phyloP scores from a whole-genome alignment of 2,888 invertebrate species.

The Acrobasis consociella region DNA sequence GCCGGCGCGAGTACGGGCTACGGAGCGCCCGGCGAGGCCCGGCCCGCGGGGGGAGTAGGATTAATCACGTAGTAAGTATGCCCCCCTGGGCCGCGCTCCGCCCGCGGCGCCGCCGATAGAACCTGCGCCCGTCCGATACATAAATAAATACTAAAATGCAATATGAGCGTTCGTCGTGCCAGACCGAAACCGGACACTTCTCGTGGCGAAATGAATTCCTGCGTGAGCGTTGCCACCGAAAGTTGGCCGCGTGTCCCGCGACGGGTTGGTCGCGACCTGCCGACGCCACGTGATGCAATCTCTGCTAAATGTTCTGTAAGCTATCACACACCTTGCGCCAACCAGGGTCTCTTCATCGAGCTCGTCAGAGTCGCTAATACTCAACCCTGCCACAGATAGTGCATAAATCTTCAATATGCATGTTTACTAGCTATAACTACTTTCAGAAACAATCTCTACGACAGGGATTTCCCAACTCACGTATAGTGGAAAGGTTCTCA shows the following conservation, averaged over 20 bases:
- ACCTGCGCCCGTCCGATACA: conserved; percentile 76
- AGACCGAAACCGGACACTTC: conserved; percentile 81
- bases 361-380: conserved; percentile 26
- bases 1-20: conserved; percentile 81
- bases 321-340: conserved; percentile 43
- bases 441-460: conserved; percentile 45
- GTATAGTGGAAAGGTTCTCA: conserved; percentile 53
- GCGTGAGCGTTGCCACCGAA: conserved; percentile 72
- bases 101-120: conserved; percentile 59
- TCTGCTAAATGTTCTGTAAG: conserved; percentile 45
- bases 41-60: conserved; percentile 58
- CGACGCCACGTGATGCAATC: conserved; percentile 58
- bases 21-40: conserved; percentile 67
- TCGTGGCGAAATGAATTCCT: conserved; percentile 75
- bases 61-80: conserved; percentile 83
- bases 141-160: conserved; percentile 78
- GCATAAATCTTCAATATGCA: conserved; percentile 14
- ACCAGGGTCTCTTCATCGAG: neutral
- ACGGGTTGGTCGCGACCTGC: conserved; percentile 30
- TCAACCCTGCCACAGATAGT: no score
- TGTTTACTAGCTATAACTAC: conserved; percentile 37
- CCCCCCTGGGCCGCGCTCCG: conserved; percentile 62
- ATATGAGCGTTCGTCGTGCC: conserved; percentile 72
- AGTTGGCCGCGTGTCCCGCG: conserved; percentile 42
- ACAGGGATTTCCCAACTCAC: conserved; percentile 60